A percentile compares a stretch with the other conserved stretches of the same genome.
Evolutionary conservation across 1,140 invertebrate species (phyloP).

Genomic region (Diabrotica virgifera): DNA sequence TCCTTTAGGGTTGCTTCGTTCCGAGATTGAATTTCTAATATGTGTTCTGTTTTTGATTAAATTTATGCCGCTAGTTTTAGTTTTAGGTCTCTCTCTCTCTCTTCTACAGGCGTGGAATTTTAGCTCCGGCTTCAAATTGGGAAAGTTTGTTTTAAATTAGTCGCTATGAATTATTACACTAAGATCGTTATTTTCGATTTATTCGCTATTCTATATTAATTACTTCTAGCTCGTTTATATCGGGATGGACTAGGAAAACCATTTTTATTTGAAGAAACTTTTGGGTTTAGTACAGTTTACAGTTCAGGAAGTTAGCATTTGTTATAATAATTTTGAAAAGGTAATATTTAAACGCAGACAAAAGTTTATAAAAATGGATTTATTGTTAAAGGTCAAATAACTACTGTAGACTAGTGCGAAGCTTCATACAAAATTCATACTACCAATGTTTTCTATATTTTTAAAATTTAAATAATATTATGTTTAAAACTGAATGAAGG

Average conservation of each 20-base stretch:
- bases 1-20: conserved; percentile 41
- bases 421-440: too few species aligned
- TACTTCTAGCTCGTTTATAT: conserved; percentile 5
- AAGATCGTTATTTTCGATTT: conserved; percentile 16
- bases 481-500: too few species aligned
- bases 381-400: too few species aligned
- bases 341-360: too few species aligned
- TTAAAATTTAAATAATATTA: too few species aligned
- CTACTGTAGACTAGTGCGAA: too few species aligned
- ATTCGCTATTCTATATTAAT: conserved; percentile 14
- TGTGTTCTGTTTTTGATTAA: conserved; percentile 49
- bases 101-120: conserved; percentile 32
- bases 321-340: too few species aligned
- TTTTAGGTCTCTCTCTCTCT: conserved; percentile 30
- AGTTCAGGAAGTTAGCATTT: too few species aligned
- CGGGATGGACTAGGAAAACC: background rate
- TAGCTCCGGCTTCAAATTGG: conserved; percentile 35
- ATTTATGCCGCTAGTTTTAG: conserved; percentile 45
- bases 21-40: conserved; percentile 50
- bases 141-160: conserved; percentile 38
- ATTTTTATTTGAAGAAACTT: background rate
- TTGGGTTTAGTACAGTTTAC: background rate
- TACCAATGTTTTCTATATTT: too few species aligned
- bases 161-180: conserved; percentile 36
- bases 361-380: too few species aligned